A percentile compares a stretch with the other conserved stretches of the same genome.
These are phyloP conservation scores for Papilio helenus DNA, from an alignment of 1,140 invertebrate genomes.

Conservation along the genomic window DNA sequence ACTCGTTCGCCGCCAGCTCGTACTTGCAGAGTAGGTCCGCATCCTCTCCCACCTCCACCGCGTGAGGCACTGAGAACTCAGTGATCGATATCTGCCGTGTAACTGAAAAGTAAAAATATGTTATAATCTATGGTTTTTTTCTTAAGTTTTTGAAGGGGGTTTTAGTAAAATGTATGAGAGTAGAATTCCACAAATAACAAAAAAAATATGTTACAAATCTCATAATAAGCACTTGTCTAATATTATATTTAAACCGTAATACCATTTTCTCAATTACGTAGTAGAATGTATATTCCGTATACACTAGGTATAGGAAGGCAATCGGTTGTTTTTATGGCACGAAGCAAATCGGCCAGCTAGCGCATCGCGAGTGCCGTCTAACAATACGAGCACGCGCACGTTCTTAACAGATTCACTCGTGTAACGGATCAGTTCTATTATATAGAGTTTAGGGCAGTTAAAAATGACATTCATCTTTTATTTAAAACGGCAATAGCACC, in stretches of 20 bases:
- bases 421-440: conserved; percentile 40
- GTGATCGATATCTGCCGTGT: conserved; percentile 66
- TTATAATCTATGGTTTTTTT: not conserved
- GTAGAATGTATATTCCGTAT: not conserved
- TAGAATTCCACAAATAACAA: too few species aligned
- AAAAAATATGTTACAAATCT: too few species aligned
- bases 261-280: not conserved
- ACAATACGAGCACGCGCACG: conserved; percentile 29
- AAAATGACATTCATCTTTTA: conserved; percentile 40
- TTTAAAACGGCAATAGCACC: conserved; percentile 47
- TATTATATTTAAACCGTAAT: not conserved
- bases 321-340: conserved; percentile 14
- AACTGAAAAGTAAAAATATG: conserved; percentile 48
- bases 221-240: not conserved
- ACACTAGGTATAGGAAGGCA: not conserved
- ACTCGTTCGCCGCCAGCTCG: conserved; percentile 51
- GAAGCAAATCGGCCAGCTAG: not conserved
- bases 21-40: conserved; percentile 60
- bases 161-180: too few species aligned
- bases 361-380: conserved; percentile 18
- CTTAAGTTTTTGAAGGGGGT: too few species aligned
- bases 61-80: conserved; percentile 63
- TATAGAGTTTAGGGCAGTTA: conserved; percentile 35
- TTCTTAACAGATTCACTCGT: conserved; percentile 30
- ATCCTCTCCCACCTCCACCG: conserved; percentile 55